Evolutionary conservation across 2,888 invertebrate genomes (phyloP).

Genomic region (Heliconius ethilla): DNA sequence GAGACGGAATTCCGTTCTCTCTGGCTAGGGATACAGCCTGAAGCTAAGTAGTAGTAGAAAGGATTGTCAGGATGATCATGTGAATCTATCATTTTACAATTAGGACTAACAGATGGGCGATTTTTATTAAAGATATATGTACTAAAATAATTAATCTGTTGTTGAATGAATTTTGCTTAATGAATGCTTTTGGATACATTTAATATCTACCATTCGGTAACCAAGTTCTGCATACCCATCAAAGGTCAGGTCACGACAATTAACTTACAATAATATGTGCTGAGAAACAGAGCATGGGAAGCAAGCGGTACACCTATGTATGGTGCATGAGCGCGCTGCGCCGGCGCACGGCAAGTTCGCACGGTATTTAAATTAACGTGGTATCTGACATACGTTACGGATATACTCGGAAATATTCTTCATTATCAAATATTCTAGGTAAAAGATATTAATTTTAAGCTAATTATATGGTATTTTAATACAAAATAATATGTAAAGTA

Average conservation of each 20-base stretch:
- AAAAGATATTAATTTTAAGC: background rate
- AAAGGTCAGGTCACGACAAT: conserved; percentile 64
- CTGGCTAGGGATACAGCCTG: too few relatives aligned
- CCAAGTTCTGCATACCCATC: conserved; percentile 35
- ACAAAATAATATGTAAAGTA: background rate
- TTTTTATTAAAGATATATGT: too few relatives aligned
- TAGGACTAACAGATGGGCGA: too few relatives aligned
- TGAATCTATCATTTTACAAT: too few relatives aligned
- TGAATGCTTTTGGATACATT: background rate
- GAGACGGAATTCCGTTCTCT: too few relatives aligned
- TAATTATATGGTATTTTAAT: too few relatives aligned
- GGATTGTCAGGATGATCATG: too few relatives aligned
- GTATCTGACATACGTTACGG: conserved; percentile 42
- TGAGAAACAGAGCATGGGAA: conserved; percentile 77
- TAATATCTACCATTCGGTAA: conserved; percentile 3
- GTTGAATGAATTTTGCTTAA: background rate
- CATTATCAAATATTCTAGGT: background rate
- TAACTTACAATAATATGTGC: conserved; percentile 61
- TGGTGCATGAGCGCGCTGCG: conserved; percentile 42
- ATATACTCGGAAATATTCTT: conserved; percentile 37
- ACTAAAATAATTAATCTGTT: too few relatives aligned
- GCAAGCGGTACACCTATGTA: conserved; percentile 57
- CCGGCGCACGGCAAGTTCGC: conserved; percentile 49
- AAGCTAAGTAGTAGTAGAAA: too few relatives aligned
- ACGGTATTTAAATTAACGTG: conserved; percentile 50